Evolutionary conservation across 1,140 invertebrate genomes (phyloP).

Genomic region (Dreissena polymorpha): DNA sequence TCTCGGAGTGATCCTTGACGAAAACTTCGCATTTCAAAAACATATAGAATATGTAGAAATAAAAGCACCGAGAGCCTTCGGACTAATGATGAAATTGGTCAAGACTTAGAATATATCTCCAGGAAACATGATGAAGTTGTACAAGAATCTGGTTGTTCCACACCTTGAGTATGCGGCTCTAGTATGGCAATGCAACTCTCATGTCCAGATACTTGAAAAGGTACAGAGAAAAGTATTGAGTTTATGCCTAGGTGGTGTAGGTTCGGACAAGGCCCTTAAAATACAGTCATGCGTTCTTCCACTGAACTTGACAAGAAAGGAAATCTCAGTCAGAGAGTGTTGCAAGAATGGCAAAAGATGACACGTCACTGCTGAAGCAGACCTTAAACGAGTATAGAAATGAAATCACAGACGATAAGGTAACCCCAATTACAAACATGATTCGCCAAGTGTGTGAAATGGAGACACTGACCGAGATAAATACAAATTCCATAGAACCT

Average conservation of each 20-base stretch:
- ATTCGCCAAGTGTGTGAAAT: neutral
- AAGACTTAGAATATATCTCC: neutral
- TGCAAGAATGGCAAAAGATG: neutral
- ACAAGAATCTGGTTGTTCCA: constrained; percentile 19
- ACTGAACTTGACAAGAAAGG: constrained; percentile 4
- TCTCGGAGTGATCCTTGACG: constrained; percentile 18
- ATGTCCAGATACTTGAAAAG: neutral
- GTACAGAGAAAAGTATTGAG: constrained; percentile 10
- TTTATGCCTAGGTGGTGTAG: neutral
- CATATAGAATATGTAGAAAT: too few relatives aligned
- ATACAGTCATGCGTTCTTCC: neutral
- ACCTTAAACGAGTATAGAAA: neutral
- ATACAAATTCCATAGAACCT: constrained; percentile 7
- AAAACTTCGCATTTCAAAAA: constrained; percentile 14
- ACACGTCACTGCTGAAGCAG: too few relatives aligned
- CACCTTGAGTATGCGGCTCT: constrained; percentile 34
- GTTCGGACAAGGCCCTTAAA: neutral
- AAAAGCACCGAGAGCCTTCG: neutral
- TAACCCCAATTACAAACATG: constrained; percentile 5
- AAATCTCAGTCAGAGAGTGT: constrained; percentile 15
- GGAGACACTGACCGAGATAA: neutral
- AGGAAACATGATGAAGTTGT: neutral
- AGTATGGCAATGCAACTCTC: constrained; percentile 16
- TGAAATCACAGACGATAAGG: neutral
- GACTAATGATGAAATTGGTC: neutral